These are phyloP conservation scores for Tiaroga cobitis DNA, from an alignment of 2,797 vertebrate genomes.

Conservation along the genomic window DNA sequence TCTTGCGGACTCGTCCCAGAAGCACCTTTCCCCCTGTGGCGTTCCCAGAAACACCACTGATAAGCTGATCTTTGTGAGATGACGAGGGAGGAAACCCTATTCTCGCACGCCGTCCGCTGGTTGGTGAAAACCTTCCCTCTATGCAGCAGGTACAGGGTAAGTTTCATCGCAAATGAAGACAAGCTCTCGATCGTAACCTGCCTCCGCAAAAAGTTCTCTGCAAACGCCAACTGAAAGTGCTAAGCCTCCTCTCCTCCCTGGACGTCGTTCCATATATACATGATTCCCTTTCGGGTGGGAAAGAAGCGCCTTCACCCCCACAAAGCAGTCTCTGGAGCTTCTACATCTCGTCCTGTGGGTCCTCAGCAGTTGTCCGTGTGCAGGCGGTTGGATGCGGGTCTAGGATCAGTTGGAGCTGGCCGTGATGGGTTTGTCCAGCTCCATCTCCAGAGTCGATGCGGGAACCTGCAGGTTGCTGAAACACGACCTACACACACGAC, in stretches of 20 bases:
- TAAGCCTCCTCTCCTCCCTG: constrained; percentile 51
- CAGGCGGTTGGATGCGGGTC: neutral
- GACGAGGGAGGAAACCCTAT: constrained; percentile 36
- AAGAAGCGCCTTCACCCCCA: constrained; percentile 25
- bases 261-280: constrained; percentile 60
- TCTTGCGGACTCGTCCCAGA: constrained; percentile 10
- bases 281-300: constrained; percentile 39
- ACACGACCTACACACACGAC: constrained; percentile 92
- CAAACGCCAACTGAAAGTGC: constrained; percentile 58
- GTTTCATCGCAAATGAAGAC: constrained; percentile 23
- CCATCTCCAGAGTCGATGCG: constrained; percentile 81
- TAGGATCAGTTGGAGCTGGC: constrained; percentile 88
- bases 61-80: constrained; percentile 39
- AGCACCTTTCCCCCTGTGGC: constrained; percentile 22
- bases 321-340: constrained; percentile 64
- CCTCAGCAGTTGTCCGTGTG: constrained; percentile 54
- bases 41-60: neutral
- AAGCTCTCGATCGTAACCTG: constrained; percentile 46
- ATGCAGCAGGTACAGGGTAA: constrained; percentile 31
- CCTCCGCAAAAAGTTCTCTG: constrained; percentile 23
- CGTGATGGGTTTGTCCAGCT: constrained; percentile 93
- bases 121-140: neutral
- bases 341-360: constrained; percentile 59
- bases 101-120: neutral
- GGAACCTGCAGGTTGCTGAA: constrained; percentile 87